Evolutionary conservation across 2,113 vertebrate species (phyloP).

Genomic region (Eubucco bourcierii): DNA sequence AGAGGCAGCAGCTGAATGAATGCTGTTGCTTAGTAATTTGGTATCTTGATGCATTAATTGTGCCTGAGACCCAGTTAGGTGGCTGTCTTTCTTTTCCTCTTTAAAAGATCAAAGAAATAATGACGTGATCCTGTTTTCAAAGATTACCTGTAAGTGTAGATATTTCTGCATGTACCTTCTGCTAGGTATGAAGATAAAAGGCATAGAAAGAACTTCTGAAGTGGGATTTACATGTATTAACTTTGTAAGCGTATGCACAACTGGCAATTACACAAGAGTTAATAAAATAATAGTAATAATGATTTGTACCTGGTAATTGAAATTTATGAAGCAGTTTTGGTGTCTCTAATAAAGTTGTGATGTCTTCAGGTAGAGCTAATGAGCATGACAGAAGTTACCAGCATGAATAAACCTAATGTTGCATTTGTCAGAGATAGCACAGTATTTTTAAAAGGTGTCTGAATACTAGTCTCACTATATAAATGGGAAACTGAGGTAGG

Average conservation of each 20-base stretch:
- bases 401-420: conserved; percentile 39
- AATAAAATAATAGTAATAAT: conserved; percentile 62
- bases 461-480: background rate
- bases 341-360: conserved; percentile 56
- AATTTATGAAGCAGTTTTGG: conserved; percentile 60
- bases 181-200: background rate
- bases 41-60: background rate
- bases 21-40: background rate
- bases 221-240: conserved; percentile 29
- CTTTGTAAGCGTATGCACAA: conserved; percentile 42
- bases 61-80: background rate
- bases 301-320: conserved; percentile 50
- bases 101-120: background rate
- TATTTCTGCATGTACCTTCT: background rate
- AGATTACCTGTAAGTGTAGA: background rate
- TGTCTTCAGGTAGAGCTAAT: conserved; percentile 44
- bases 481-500: background rate
- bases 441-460: background rate
- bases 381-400: conserved; percentile 17
- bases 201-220: background rate
- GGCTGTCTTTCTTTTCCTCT: background rate
- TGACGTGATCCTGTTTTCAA: background rate
- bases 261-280: conserved; percentile 39
- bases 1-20: background rate
- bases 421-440: background rate